Conservation (phyloP, 2,888 invertebrate genomes). For the Bhutanitis thaidina region DNA sequence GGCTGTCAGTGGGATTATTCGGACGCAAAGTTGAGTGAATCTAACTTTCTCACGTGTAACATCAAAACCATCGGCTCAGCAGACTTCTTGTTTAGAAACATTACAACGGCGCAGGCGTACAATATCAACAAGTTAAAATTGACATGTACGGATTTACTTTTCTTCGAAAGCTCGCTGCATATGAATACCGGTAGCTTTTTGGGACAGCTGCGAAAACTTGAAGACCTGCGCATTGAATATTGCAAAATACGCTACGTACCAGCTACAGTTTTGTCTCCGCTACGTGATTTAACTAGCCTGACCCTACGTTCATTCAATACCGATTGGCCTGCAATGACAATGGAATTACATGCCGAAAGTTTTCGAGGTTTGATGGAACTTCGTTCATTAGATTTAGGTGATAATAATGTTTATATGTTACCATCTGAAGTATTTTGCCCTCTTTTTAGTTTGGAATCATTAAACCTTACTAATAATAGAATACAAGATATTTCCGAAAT, state of each 20-base stretch:
- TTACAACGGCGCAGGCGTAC: constrained; percentile 85
- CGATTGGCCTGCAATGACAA: constrained; percentile 89
- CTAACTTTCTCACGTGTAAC: constrained; percentile 83
- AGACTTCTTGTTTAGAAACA: constrained; percentile 84
- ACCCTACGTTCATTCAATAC: constrained; percentile 87
- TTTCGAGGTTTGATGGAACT: constrained; percentile 85
- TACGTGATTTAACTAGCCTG: constrained; percentile 84
- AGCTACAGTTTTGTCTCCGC: constrained; percentile 83
- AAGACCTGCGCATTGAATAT: constrained; percentile 86
- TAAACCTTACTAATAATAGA: constrained; percentile 88
- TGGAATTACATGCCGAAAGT: constrained; percentile 87
- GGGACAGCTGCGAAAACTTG: constrained; percentile 83
- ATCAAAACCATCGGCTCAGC: constrained; percentile 86
- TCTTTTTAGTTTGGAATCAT: constrained; percentile 82
- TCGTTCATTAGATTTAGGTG: constrained; percentile 84
- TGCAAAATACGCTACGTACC: constrained; percentile 89
- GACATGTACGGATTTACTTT: constrained; percentile 86
- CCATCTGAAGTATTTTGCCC: constrained; percentile 87
- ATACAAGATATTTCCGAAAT: constrained; percentile 88
- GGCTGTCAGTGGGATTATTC: constrained; percentile 87
- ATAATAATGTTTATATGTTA: constrained; percentile 88
- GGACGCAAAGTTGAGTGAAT: constrained; percentile 78
- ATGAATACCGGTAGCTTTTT: constrained; percentile 82
- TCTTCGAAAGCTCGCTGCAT: constrained; percentile 86
- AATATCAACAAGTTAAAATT: constrained; percentile 84